Evolutionary conservation across 2,888 invertebrate species (phyloP), one percentile per base, ranked within the genome.

Genomic region (Sericinus montela): DNA sequence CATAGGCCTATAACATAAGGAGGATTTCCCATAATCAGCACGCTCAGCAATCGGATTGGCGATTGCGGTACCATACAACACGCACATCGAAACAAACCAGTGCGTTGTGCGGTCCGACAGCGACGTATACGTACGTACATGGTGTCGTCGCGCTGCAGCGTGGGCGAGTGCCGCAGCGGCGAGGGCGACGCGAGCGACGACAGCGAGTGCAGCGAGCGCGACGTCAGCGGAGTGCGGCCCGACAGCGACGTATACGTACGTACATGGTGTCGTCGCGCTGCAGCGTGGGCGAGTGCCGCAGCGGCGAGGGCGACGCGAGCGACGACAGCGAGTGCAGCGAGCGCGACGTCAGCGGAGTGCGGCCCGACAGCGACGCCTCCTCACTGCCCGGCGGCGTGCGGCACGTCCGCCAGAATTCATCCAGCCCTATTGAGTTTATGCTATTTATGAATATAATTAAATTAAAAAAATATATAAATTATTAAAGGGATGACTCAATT

Each of bases 351-450:
- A 86, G 83, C 68, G 86, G 81, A 56, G 85, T 84, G 65, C 84
- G 85, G 41, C 78, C 65, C 6, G 83, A 82, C 53, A 82, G 72
- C 49, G 85, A 87, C 59, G 80, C 79, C 61, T 85, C 85, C 65
- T 86, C 86, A 65, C 85, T 84, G 72, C 87, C 87, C 14, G 87
- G 86, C 62, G 87, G 87, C 54, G 87, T 86, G 65, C 87, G 86
- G 62, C 87, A 85, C 37, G 82, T 75, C 57, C 88, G 88, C 88
- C 88, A 88, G 69, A 87, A 88, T 69, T 86, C 86, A 48, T 86
- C 87, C 56, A 88, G 60, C 3, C 87, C 86, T 86, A 44, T 13
- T 19, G 19, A 19, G 19, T 19, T 5, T n/a, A n/a, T n/a, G n/a
- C n/a, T n/a, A n/a, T n/a, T n/a, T n/a, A n/a, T n/a, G n/a, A n/a